Evolutionary conservation across 1,140 invertebrate genomes (phyloP), one percentile per base, ranked within the genome.

Genomic region (Drosophila cardini): DNA sequence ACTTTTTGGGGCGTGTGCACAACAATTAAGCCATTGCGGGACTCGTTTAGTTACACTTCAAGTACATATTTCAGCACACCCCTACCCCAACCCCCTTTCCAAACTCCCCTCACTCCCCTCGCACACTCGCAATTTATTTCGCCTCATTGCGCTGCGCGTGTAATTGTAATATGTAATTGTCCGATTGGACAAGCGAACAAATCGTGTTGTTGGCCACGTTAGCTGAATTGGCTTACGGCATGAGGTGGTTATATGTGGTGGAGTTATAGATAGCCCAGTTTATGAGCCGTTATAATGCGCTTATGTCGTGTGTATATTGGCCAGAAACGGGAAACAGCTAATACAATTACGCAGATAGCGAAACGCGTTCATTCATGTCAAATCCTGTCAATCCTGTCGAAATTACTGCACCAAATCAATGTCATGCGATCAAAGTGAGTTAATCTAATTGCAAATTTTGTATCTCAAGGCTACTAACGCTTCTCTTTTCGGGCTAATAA

Each of bases 271-370:
- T n/a, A n/a, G n/a, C 34, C 63, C 52, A 71, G 42, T 60, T 77
- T 76, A 81, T 87, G 84, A 83, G 78, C 79, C 83, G 79, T 77
- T 77, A 87, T 87, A 86, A 86, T 86, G 83, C 79, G 83, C 79
- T 86, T 86, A 86, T 76, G 65, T 68, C 52, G 60, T 38, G 60
- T 48, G 46, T 26, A 72, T 80, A 53, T 26, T 26, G 21, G 64
- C 62, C 45, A 40, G 64, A 62, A 61, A 26, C 21, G 56, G 58
- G 58, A 77, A 60, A 60, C 73, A 82, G 76, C 83, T 86, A 87
- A 86, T 83, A 83, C 81, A 87, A 86, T 86, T 86, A 86, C 62
- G 43, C 83, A 79, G 76, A 87, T 83, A 82, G 56, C 48, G 15
- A 26, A 52, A 10, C 52, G 76, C 64, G 68, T 67, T 57, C 78